These are phyloP conservation scores for Poecilia latipinna DNA, from an alignment of 2,113 vertebrate genomes.

Conservation along the genomic window DNA sequence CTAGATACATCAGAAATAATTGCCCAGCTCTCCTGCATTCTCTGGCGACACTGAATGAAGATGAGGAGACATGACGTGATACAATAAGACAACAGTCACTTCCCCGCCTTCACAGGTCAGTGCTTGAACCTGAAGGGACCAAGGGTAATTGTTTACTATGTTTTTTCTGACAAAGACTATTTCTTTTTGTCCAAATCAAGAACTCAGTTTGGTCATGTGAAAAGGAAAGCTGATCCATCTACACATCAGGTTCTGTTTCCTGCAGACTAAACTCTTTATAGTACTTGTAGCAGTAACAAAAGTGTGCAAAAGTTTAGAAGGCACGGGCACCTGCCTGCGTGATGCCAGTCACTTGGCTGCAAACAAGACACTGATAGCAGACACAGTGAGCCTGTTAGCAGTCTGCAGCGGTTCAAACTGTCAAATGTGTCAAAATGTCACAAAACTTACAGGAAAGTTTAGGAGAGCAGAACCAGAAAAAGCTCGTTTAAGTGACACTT, in stretches of 20 bases:
- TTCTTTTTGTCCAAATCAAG: conserved; percentile 37
- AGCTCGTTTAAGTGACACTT: conserved; percentile 41
- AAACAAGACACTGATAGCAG: conserved; percentile 53
- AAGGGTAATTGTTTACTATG: conserved; percentile 61
- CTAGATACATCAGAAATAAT: conserved; percentile 83
- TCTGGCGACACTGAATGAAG: conserved; percentile 59
- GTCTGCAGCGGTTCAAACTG: conserved; percentile 48
- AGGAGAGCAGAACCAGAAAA: conserved; percentile 37
- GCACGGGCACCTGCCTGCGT: conserved; percentile 27
- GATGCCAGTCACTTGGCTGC: conserved; percentile 43
- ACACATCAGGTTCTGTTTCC: conserved; percentile 10
- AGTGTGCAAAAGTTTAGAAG: conserved; percentile 40
- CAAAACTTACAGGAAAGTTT: conserved; percentile 40
- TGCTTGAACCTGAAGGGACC: conserved; percentile 55
- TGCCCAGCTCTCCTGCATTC: conserved; percentile 68
- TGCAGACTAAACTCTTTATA: conserved; percentile 16
- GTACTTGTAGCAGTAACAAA: conserved; percentile 30
- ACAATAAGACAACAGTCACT: conserved; percentile 72
- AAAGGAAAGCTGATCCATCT: neutral
- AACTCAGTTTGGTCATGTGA: conserved; percentile 15
- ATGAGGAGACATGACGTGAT: conserved; percentile 68
- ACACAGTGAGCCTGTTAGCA: conserved; percentile 54
- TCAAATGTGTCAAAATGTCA: conserved; percentile 52
- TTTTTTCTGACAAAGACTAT: conserved; percentile 36
- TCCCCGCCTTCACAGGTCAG: conserved; percentile 66